Base-by-base conservation (phyloP, 2,797 vertebrate genomes). In the Phrynocephalus forsythii region DNA sequence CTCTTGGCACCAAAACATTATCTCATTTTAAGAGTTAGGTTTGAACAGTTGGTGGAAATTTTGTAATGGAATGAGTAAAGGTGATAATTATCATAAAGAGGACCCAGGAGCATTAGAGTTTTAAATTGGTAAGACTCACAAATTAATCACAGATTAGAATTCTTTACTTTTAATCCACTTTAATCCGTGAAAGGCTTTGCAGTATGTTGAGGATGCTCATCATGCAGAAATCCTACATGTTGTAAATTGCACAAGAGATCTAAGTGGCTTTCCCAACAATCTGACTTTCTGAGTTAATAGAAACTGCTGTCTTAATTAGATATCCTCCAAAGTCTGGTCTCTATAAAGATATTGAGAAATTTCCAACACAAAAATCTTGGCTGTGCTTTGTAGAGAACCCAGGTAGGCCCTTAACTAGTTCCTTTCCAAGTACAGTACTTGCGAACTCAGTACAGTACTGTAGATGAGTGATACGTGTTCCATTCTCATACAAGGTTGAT, bases 61-160 rank as follows among this genome's bases (percentile, higher is more conserved):
- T 88, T 68, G 71, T 66, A 85, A 88, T 60, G 66, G 77, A 84
- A 81, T 80, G 10, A 80, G 76, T 75, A 81, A 67, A 24, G 9
- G 24, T 75, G 67, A 50, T 63, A 24, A 80, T 44, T 69, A 52
- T 33, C 68, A 48, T 48, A 81, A 81, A 38, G 11, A 67, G 18
- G 71, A 15, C 72, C 38, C 38, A 44, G 75, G 76, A 73, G 48
- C 22, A 68, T 81, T 80, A 76, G 6, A 60, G 30, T 68, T 82
- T 85, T 75, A 56, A 85, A 85, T 44, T 85, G 30, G 60, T 75
- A 80, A 80, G 69, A 52, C 76, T 76, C 82, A 75, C 30, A 48
- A 80, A 84, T 84, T 88, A 85, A 85, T 73, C 77, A 50, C 77
- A 84, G 77, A 80, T 84, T 80, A 80, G 68, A 80, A 66, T 66